phyloP scores from a whole-genome alignment of 2,888 invertebrate genomes.

The Panzeria rudis region DNA sequence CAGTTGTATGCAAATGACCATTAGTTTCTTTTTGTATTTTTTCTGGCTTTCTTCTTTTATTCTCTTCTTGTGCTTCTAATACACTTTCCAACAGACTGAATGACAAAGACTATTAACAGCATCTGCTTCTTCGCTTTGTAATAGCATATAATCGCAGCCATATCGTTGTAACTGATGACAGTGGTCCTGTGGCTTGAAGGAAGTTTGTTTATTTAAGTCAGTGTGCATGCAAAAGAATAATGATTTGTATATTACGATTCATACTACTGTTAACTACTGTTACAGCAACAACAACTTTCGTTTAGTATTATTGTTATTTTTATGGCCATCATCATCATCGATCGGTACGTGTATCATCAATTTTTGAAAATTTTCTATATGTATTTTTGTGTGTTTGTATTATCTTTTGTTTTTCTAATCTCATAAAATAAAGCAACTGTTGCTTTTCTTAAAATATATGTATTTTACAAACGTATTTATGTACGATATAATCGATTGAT shows the following conservation, averaged over 20 bases:
- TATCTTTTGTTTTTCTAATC: constrained; percentile 10
- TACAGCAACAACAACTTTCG: constrained; percentile 1
- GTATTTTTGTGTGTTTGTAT: constrained; percentile 13
- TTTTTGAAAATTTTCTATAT: constrained; percentile 12
- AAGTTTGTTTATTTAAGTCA: not conserved
- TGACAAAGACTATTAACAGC: constrained; percentile 66
- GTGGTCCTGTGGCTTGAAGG: constrained; percentile 11
- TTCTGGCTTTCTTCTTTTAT: not conserved
- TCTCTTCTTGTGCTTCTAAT: constrained; percentile 4
- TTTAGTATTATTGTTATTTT: constrained; percentile 52
- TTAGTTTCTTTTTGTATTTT: constrained; percentile 39
- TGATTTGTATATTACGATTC: constrained; percentile 37
- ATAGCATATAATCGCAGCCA: constrained; percentile 16
- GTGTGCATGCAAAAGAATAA: not conserved
- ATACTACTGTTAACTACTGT: not conserved
- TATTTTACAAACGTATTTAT: too few relatives aligned
- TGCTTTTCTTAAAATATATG: constrained; percentile 20
- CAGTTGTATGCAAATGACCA: constrained; percentile 64
- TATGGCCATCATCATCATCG: constrained; percentile 41
- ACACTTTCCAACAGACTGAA: constrained; percentile 47
- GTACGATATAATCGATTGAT: constrained; percentile 6
- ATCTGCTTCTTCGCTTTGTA: constrained; percentile 49
- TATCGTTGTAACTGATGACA: constrained; percentile 21
- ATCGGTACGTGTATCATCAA: constrained; percentile 25
- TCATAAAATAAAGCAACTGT: constrained; percentile 46